Percentiles rank a stretch among this genome's conserved stretches.
These are phyloP conservation scores for Alsophila aescularia DNA, from an alignment of 2,888 invertebrate genomes.

Conservation along the genomic window DNA sequence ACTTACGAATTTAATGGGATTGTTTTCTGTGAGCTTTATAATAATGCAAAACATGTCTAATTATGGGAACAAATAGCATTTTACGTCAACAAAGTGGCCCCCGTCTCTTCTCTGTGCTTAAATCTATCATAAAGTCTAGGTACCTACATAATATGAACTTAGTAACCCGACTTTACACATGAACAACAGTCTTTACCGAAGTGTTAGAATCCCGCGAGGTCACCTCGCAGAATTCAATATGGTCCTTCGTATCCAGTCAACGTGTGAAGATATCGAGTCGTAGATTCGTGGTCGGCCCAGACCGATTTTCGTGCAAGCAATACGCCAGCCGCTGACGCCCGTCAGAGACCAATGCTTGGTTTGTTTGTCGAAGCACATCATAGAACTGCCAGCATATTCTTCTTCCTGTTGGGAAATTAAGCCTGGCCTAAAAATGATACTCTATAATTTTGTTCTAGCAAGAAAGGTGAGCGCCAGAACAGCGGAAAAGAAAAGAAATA, in stretches of 20 bases:
- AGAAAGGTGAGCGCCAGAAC: too few species aligned
- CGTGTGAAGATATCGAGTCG: conserved; percentile 91
- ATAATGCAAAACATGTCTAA: too few species aligned
- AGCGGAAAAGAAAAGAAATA: too few species aligned
- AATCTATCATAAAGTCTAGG: conserved; percentile 8
- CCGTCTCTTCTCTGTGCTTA: not conserved
- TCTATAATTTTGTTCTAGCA: too few species aligned
- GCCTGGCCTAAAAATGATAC: not conserved
- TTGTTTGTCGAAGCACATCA: conserved; percentile 90
- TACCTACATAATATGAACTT: conserved; percentile 14
- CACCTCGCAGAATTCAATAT: conserved; percentile 83
- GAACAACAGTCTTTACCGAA: conserved; percentile 59
- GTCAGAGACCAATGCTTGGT: conserved; percentile 90
- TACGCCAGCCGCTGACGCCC: conserved; percentile 94
- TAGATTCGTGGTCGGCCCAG: conserved; percentile 92
- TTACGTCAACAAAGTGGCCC: too few species aligned
- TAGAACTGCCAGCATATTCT: conserved; percentile 94
- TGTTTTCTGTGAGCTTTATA: too few species aligned
- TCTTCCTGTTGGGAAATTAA: conserved; percentile 86
- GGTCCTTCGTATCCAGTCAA: conserved; percentile 93
- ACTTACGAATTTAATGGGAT: too few species aligned
- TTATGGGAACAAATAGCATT: too few species aligned
- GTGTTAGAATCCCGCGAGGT: conserved; percentile 44
- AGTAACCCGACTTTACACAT: conserved; percentile 26
- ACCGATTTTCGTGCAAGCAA: conserved; percentile 92